Conservation (phyloP, 2,888 invertebrate genomes). For the Iselma pallidipennis region DNA sequence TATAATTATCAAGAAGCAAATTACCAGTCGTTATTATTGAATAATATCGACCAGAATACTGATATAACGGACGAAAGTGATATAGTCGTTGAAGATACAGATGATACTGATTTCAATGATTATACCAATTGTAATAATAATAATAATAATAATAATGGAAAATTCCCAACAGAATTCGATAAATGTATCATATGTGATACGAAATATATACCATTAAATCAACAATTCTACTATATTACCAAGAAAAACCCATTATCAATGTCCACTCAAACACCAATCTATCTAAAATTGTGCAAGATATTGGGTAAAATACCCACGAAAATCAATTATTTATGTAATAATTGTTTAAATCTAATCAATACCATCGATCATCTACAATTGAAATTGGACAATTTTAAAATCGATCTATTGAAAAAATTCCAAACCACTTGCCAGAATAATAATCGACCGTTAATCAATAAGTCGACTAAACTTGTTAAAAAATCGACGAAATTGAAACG, state of each 20-base stretch:
- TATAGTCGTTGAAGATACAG: constrained; percentile 54
- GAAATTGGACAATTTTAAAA: constrained; percentile 46
- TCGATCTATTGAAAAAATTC: constrained; percentile 47
- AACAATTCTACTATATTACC: constrained; percentile 52
- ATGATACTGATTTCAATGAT: constrained; percentile 45
- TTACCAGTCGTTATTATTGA: background rate
- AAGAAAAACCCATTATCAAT: constrained; percentile 50
- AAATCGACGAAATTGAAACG: background rate
- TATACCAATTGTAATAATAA: constrained; percentile 42
- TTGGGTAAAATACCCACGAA: constrained; percentile 37
- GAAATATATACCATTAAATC: constrained; percentile 45
- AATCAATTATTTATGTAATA: constrained; percentile 49
- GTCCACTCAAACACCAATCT: constrained; percentile 51
- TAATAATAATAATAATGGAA: constrained; percentile 31
- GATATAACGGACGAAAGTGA: constrained; percentile 52
- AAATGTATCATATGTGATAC: constrained; percentile 52
- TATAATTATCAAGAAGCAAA: background rate
- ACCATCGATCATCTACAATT: constrained; percentile 54
- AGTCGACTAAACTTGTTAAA: constrained; percentile 14
- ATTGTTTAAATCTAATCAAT: constrained; percentile 53
- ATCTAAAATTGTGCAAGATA: constrained; percentile 43
- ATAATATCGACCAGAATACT: constrained; percentile 39
- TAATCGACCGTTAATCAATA: constrained; percentile 13
- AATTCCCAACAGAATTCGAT: constrained; percentile 22
- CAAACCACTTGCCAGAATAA: constrained; percentile 40